Evolutionary conservation across 2,888 invertebrate species (phyloP), one percentile per base, ranked within the genome.

Genomic region (Pogonocherus hispidulus): DNA sequence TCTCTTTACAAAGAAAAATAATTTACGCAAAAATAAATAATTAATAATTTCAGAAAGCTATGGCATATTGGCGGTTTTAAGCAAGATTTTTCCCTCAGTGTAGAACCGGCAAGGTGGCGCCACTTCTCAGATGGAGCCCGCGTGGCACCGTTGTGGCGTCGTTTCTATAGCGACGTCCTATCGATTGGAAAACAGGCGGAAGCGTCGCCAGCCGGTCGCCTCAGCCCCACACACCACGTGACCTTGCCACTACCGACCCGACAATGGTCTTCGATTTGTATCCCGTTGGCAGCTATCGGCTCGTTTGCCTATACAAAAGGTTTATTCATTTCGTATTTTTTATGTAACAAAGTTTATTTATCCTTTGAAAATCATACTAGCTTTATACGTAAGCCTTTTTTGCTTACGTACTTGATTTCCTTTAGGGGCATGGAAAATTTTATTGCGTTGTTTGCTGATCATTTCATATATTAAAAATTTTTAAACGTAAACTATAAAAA

Each of bases 121-220:
- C 83, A 82, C 80, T 71, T 77, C 62, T 74, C 78, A 78, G 82
- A 79, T 75, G 71, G 66, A 70, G 77, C 71, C 82, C 83, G 80
- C 83, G 83, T 83, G 83, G 82, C 77, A 77, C 73, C 75, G 74
- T 74, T 73, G 77, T 77, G 78, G 78, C 82, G 79, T 81, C 79
- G 82, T 83, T 72, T 57, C 81, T 76, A 80, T 81, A 76, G 75
- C 76, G 76, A 83, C 81, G 76, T 63, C 66, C 76, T 81, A 83
- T 83, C 78, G 81, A 81, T 81, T 80, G 78, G 51, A 67, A 77
- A 67, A 78, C 79, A 79, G 78, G 70, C 75, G 74, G 75, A 76
- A 76, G 72, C 65, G 72, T 75, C 78, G 79, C 78, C 80, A 79
- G 79, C 74, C 74, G 76, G 78, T 78, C 78, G 77, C 75, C 70